Evolutionary conservation across 2,113 vertebrate genomes (phyloP).

Genomic region (Triplophysa rosa): DNA sequence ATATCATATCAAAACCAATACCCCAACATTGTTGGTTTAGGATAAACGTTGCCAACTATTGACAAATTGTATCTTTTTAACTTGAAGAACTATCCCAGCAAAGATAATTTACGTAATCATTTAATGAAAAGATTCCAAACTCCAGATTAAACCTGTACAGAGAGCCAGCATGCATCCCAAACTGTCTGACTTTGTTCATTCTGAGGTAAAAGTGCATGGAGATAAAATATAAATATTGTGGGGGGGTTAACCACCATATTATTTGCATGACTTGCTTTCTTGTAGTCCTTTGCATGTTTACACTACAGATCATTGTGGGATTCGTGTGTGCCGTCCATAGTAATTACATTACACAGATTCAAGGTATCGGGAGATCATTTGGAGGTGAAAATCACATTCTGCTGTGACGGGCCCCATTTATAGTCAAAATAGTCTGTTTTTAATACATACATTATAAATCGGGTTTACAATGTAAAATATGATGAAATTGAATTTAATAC

Average conservation of each 20-base stretch:
- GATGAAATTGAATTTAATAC: background rate
- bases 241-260: conserved; percentile 12
- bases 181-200: conserved; percentile 23
- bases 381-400: conserved; percentile 32
- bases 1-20: background rate
- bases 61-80: background rate
- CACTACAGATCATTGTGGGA: conserved; percentile 27
- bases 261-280: conserved; percentile 41
- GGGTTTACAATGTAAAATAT: conserved; percentile 27
- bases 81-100: background rate
- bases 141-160: background rate
- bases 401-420: conserved; percentile 8
- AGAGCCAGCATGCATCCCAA: background rate
- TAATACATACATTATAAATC: conserved; percentile 18
- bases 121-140: background rate
- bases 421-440: background rate
- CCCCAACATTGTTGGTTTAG: background rate
- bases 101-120: background rate
- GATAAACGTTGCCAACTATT: background rate
- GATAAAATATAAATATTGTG: conserved; percentile 45
- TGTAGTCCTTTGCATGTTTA: conserved; percentile 35
- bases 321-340: conserved; percentile 14
- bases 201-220: conserved; percentile 40
- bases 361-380: conserved; percentile 22
- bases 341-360: conserved; percentile 44